A percentile compares a stretch with the other conserved stretches of the same genome.
These are phyloP conservation scores for Xiphophorus hellerii DNA, from an alignment of 2,113 vertebrate species.

Conservation along the genomic window DNA sequence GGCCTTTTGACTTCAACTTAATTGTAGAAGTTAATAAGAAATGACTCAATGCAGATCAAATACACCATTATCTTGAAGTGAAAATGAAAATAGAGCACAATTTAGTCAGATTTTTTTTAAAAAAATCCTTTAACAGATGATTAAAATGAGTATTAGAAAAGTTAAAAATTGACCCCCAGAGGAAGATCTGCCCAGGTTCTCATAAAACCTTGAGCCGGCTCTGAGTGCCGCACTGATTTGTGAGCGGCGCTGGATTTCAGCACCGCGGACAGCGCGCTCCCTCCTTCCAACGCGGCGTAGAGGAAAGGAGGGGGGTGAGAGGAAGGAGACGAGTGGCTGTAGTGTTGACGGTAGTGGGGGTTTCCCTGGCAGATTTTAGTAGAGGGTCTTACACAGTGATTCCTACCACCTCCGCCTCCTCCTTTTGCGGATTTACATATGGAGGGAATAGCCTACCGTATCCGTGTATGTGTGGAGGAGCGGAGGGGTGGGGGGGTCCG, in stretches of 20 bases:
- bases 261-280: slow-evolving; percentile 77
- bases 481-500: not conserved
- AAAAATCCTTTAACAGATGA: no score
- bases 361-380: slow-evolving; percentile 81
- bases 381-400: slow-evolving; percentile 59
- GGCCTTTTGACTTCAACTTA: not conserved
- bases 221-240: slow-evolving; percentile 69
- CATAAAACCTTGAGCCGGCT: not conserved
- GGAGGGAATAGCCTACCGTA: slow-evolving; percentile 32
- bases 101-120: not conserved
- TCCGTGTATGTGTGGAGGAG: slow-evolving; percentile 15
- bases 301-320: slow-evolving; percentile 19
- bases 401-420: slow-evolving; percentile 56
- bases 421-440: slow-evolving; percentile 54
- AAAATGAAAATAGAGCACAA: not conserved
- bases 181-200: not conserved
- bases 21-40: not conserved
- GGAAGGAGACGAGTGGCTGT: slow-evolving; percentile 40
- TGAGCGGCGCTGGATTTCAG: slow-evolving; percentile 78
- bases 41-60: not conserved
- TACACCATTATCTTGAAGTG: not conserved
- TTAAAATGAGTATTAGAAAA: not conserved
- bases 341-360: slow-evolving; percentile 62
- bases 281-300: slow-evolving; percentile 22
- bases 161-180: not conserved